phyloP scores from a whole-genome alignment of 2,888 invertebrate species.

The Pachymerium ferrugineum region DNA sequence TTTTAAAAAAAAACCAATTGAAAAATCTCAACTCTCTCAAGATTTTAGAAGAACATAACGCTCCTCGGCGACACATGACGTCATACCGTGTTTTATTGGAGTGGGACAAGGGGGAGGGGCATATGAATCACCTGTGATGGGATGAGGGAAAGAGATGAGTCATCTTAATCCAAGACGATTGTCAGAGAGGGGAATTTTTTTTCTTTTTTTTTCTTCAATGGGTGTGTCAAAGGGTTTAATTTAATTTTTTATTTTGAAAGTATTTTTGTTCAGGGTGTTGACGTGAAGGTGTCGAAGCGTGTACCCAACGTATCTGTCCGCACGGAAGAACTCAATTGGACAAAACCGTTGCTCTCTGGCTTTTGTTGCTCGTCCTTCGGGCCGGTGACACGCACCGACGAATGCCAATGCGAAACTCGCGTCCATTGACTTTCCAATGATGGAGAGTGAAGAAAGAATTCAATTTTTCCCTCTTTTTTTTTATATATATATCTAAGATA shows the following conservation, averaged over 20 bases:
- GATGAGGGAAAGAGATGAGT: background rate
- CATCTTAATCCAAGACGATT: background rate
- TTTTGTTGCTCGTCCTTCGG: constrained; percentile 5
- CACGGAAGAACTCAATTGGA: constrained; percentile 6
- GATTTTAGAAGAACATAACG: too few relatives aligned
- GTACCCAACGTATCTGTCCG: background rate
- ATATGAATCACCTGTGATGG: background rate
- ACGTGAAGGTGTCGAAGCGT: background rate
- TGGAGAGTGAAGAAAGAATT: constrained; percentile 9
- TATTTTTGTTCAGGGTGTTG: background rate
- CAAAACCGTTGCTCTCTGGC: constrained; percentile 6
- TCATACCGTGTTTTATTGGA: background rate
- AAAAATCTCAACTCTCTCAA: too few relatives aligned
- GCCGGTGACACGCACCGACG: background rate
- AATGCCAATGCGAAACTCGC: too few relatives aligned
- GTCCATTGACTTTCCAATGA: background rate
- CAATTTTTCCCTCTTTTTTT: background rate
- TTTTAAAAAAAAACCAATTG: too few relatives aligned
- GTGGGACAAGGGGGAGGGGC: background rate
- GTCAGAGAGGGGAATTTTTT: too few relatives aligned
- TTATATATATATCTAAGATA: background rate
- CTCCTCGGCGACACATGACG: too few relatives aligned
- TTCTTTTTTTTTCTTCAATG: too few relatives aligned
- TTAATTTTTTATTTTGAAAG: too few relatives aligned
- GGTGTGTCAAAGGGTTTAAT: too few relatives aligned